A percentile compares a stretch with the other conserved stretches of the same genome.
These are phyloP conservation scores for Amiota communis DNA, from an alignment of 2,888 invertebrate genomes.

Conservation along the genomic window DNA sequence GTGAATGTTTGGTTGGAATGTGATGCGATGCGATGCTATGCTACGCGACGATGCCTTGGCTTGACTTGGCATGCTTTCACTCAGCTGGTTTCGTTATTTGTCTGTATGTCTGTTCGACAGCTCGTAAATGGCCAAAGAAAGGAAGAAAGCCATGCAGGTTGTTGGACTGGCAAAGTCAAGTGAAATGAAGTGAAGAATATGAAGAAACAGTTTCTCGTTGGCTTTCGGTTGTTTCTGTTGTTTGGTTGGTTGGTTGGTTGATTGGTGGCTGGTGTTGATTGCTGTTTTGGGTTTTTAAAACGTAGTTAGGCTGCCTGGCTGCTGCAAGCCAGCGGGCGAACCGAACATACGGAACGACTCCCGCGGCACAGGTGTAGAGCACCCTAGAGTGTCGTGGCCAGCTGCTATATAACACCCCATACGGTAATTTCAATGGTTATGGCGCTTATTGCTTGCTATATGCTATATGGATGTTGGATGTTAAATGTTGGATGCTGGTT, in stretches of 20 bases:
- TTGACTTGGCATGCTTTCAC: background rate
- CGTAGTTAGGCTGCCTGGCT: conserved; percentile 72
- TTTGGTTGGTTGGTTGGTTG: conserved; percentile 32
- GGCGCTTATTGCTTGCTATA: conserved; percentile 56
- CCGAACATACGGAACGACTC: conserved; percentile 69
- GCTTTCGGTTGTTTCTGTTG: conserved; percentile 35
- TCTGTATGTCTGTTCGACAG: conserved; percentile 53
- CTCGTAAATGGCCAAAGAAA: conserved; percentile 55
- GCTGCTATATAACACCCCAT: conserved; percentile 73
- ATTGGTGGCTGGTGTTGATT: conserved; percentile 70
- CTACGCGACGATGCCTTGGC: background rate
- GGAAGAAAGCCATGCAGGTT: background rate
- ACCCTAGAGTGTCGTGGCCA: conserved; percentile 74
- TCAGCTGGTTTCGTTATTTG: conserved; percentile 23
- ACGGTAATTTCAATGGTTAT: conserved; percentile 73
- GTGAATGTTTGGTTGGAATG: too few relatives aligned
- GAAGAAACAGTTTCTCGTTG: conserved; percentile 42
- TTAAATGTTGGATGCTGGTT: conserved; percentile 22
- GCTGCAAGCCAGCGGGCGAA: conserved; percentile 31
- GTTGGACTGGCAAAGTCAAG: conserved; percentile 21
- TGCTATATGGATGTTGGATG: conserved; percentile 45
- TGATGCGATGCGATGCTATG: too few relatives aligned
- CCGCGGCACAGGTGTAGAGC: conserved; percentile 73
- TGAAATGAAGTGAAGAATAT: conserved; percentile 43
- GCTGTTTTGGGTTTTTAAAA: conserved; percentile 74